Conservation (phyloP, 2,888 invertebrate genomes). For the Epirrita christyi region DNA sequence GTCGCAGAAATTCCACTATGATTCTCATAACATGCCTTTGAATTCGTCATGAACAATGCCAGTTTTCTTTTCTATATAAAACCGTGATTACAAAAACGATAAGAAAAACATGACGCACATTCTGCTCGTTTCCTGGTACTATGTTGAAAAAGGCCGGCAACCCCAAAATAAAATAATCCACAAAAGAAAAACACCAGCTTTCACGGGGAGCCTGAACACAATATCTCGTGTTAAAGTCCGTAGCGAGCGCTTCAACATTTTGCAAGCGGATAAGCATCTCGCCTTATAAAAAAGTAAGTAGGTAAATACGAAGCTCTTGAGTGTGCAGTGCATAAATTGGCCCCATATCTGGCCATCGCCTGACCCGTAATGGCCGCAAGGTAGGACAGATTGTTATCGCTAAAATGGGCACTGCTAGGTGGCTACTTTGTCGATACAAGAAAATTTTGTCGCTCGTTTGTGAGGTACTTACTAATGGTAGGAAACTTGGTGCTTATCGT, state of each 20-base stretch:
- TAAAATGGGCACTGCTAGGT: conserved; percentile 68
- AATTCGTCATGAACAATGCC: conserved; percentile 2
- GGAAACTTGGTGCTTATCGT: conserved; percentile 25
- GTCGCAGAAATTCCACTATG: no score
- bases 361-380: conserved; percentile 78
- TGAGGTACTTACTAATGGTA: conserved; percentile 40
- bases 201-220: conserved; percentile 35
- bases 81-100: conserved; percentile 21
- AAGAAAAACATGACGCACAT: conserved; percentile 26
- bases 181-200: conserved; percentile 37
- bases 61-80: conserved; percentile 2
- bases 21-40: background rate
- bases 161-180: conserved; percentile 28
- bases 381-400: conserved; percentile 80
- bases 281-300: conserved; percentile 67
- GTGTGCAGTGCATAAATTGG: conserved; percentile 80
- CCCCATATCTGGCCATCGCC: conserved; percentile 75
- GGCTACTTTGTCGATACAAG: conserved; percentile 74
- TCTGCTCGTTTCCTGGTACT: conserved; percentile 18
- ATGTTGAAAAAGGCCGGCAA: conserved; percentile 18
- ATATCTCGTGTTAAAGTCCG: conserved; percentile 36
- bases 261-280: conserved; percentile 67
- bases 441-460: conserved; percentile 72
- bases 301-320: conserved; percentile 68
- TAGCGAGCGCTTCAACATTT: conserved; percentile 47